A percentile compares a stretch with the other conserved stretches of the same genome.
These are phyloP conservation scores for Zaprionus taronus DNA, from an alignment of 1,140 invertebrate genomes.

Conservation along the genomic window DNA sequence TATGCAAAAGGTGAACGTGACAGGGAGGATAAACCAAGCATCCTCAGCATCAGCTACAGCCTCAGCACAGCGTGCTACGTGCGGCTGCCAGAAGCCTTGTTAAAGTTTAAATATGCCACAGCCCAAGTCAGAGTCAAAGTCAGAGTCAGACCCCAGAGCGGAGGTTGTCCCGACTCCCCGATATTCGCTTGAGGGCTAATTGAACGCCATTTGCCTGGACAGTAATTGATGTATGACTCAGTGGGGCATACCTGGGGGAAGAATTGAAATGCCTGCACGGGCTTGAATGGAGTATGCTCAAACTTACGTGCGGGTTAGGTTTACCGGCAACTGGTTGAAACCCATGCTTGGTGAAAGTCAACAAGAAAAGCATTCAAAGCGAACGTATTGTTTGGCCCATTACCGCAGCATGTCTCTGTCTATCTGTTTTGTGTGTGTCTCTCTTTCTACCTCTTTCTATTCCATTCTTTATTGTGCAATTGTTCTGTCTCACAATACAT, in stretches of 20 bases:
- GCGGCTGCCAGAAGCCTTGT: slow-evolving; percentile 39
- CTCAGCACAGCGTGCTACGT: slow-evolving; percentile 15
- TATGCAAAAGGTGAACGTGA: slow-evolving; percentile 71
- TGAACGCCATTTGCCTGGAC: slow-evolving; percentile 77
- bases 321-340: not conserved
- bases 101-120: slow-evolving; percentile 52
- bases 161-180: not conserved
- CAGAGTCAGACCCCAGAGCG: not conserved
- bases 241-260: slow-evolving; percentile 37
- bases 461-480: not conserved
- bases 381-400: slow-evolving; percentile 36
- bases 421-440: not conserved
- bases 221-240: slow-evolving; percentile 79
- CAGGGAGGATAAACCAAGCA: slow-evolving; percentile 30
- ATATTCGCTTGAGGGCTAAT: slow-evolving; percentile 67
- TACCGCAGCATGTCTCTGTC: slow-evolving; percentile 2
- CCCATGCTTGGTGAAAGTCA: not conserved
- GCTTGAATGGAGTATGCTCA: not conserved
- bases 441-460: not conserved
- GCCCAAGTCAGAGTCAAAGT: not conserved
- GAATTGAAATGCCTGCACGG: slow-evolving; percentile 48
- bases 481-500: slow-evolving; percentile 45
- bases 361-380: slow-evolving; percentile 3
- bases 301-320: not conserved
- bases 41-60: not conserved